Percentiles rank a stretch among this genome's conserved stretches.
Conservation (phyloP, 2,888 invertebrate genomes). For the Megaustenia siamemsis region DNA sequence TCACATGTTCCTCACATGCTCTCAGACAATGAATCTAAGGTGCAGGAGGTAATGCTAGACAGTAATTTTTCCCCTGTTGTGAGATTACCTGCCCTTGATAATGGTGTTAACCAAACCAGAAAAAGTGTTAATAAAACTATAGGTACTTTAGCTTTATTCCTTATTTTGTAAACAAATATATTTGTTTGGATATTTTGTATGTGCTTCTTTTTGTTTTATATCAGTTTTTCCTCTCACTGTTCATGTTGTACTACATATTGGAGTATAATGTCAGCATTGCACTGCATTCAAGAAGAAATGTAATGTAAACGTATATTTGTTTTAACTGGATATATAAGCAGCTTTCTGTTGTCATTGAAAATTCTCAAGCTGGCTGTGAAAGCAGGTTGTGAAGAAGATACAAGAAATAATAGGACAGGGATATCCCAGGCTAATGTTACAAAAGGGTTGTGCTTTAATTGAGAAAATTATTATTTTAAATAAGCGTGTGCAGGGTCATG, state of each 20-base stretch:
- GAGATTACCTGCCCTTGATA: background rate
- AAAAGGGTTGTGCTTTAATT: too few relatives aligned
- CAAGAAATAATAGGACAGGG: too few relatives aligned
- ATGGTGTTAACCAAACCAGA: background rate
- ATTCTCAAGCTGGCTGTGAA: too few relatives aligned
- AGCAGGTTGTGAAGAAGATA: too few relatives aligned
- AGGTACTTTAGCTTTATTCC: background rate
- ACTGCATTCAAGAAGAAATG: background rate
- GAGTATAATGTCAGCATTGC: background rate
- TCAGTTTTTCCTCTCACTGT: background rate
- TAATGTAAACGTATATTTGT: background rate
- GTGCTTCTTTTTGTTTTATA: background rate
- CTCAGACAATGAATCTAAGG: background rate
- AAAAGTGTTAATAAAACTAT: background rate
- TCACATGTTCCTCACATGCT: conserved; percentile 1
- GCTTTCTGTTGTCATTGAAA: too few relatives aligned
- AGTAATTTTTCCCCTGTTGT: background rate
- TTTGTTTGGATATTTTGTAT: background rate
- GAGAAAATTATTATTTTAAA: too few relatives aligned
- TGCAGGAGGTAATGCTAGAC: background rate
- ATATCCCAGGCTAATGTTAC: too few relatives aligned
- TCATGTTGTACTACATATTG: background rate
- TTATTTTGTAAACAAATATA: too few relatives aligned
- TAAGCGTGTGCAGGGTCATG: too few relatives aligned
- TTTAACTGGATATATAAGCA: background rate